Evolutionary conservation across 2,888 invertebrate species (phyloP).

Genomic region (Noctua pronuba): DNA sequence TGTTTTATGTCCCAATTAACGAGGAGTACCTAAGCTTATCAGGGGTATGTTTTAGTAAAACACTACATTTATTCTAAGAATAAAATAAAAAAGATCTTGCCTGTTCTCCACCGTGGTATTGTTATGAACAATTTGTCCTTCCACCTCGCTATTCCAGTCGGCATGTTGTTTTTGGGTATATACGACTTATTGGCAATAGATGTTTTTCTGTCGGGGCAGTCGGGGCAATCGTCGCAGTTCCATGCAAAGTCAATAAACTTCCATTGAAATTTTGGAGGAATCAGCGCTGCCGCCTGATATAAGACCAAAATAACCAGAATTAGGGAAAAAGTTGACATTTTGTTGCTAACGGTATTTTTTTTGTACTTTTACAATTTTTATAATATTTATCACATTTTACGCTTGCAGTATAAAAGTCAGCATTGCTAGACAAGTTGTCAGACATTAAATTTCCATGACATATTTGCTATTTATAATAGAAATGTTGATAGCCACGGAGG

Average conservation of each 20-base stretch:
- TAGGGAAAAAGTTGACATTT: conserved; percentile 51
- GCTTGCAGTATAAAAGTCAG: background rate
- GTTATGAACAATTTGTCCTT: conserved; percentile 92
- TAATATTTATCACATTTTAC: background rate
- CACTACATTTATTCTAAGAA: background rate
- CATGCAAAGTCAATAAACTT: conserved; percentile 92
- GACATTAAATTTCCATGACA: conserved; percentile 1
- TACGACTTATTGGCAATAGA: conserved; percentile 90
- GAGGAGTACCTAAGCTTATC: background rate
- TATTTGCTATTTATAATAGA: background rate
- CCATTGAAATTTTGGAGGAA: conserved; percentile 90
- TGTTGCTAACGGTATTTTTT: background rate
- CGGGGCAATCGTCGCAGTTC: conserved; percentile 70
- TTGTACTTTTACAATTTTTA: conserved; percentile 18
- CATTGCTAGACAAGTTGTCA: background rate
- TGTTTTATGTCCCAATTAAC: background rate
- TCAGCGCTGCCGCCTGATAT: conserved; percentile 60
- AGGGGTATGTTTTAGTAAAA: background rate
- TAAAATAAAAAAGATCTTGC: conserved; percentile 68
- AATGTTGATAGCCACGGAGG: background rate
- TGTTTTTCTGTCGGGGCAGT: conserved; percentile 75
- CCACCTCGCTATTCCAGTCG: conserved; percentile 93
- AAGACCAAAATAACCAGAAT: conserved; percentile 56
- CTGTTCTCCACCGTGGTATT: conserved; percentile 92
- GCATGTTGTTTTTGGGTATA: conserved; percentile 92